phyloP scores from a whole-genome alignment of 2,888 invertebrate species.

The Drosophila affinis region DNA sequence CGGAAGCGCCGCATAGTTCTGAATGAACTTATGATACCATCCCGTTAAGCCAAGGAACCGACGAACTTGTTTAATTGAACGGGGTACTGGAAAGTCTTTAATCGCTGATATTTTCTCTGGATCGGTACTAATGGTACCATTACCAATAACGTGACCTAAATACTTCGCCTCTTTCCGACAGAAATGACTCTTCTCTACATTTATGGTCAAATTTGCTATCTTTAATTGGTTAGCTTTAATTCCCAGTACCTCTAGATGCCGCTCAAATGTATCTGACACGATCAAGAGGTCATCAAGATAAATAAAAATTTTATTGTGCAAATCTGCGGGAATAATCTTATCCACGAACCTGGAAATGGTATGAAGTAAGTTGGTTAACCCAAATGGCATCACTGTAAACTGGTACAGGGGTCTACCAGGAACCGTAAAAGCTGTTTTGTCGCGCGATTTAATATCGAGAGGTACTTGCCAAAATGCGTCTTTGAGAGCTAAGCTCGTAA shows the following conservation, averaged over 20 bases:
- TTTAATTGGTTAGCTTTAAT: too few species aligned
- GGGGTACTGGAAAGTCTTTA: slow-evolving; percentile 1
- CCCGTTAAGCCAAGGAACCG: slow-evolving; percentile 1
- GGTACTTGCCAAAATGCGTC: neutral
- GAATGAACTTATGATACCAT: slow-evolving; percentile 6
- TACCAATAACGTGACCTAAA: slow-evolving; percentile 7
- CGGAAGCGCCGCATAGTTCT: neutral
- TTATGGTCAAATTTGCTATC: slow-evolving; percentile 3
- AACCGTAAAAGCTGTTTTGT: neutral
- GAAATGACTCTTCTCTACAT: slow-evolving; percentile 9
- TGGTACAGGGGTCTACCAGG: neutral
- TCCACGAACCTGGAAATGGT: too few species aligned
- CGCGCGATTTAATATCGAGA: neutral
- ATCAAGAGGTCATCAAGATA: slow-evolving; percentile 2
- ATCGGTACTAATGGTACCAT: slow-evolving; percentile 14
- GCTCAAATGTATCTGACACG: neutral
- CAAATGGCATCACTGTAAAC: neutral
- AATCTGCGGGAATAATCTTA: neutral
- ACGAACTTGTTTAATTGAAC: slow-evolving; percentile 6
- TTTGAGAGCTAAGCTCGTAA: neutral
- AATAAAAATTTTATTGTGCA: neutral
- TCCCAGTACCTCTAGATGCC: too few species aligned
- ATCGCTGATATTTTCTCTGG: slow-evolving; percentile 16
- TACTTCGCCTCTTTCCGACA: slow-evolving; percentile 14
- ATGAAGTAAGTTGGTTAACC: neutral